A percentile compares a stretch with the other conserved stretches of the same genome.
phyloP scores from a whole-genome alignment of 2,888 invertebrate genomes.

The Morpho helenor region DNA sequence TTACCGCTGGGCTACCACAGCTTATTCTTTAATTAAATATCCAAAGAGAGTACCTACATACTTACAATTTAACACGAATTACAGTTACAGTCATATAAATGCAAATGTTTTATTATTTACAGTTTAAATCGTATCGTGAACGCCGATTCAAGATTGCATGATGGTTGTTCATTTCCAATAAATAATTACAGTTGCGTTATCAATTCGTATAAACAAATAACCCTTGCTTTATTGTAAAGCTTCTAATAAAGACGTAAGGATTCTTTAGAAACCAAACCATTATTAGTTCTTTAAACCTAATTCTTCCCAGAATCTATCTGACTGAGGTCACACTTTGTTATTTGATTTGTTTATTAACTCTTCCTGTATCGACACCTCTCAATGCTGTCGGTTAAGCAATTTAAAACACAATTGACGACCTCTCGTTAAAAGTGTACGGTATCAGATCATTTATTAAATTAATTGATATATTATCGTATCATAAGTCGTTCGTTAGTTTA shows the following conservation, averaged over 20 bases:
- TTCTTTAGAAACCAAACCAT: constrained; percentile 16
- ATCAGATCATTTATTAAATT: constrained; percentile 43
- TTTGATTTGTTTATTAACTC: constrained; percentile 34
- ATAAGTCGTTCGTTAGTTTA: constrained; percentile 17
- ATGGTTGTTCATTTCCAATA: constrained; percentile 3
- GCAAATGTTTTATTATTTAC: no score
- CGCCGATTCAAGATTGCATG: not conserved
- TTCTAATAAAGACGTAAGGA: constrained; percentile 9
- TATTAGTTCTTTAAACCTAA: constrained; percentile 17
- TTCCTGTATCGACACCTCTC: constrained; percentile 39
- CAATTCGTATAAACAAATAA: not conserved
- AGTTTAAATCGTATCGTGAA: not conserved
- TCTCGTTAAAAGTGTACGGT: constrained; percentile 43
- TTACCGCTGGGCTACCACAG: no score
- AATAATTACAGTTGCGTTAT: not conserved
- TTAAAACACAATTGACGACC: constrained; percentile 54
- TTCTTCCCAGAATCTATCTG: constrained; percentile 20
- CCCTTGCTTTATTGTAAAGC: not conserved
- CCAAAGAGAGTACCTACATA: no score
- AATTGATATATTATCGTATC: constrained; percentile 44
- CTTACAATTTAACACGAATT: no score
- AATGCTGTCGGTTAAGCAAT: constrained; percentile 43
- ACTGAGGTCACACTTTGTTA: constrained; percentile 36
- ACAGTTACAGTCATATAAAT: no score
- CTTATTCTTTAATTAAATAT: no score